Base-by-base conservation (phyloP, 2,888 invertebrate genomes). In the Polymixis lichenea region DNA sequence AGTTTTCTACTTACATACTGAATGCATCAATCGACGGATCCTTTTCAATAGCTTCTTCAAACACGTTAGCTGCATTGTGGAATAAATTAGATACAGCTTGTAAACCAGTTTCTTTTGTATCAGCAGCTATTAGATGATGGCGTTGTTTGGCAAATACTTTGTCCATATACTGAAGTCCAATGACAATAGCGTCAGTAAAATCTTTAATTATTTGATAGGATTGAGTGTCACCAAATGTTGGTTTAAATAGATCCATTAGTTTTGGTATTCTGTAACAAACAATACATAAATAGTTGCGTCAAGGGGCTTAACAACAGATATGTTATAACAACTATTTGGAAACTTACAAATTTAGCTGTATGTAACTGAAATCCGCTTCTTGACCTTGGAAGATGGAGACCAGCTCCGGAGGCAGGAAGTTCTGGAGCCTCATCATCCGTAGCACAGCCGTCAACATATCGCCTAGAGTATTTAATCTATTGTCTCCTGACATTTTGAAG, bases 401-500 rank as follows among this genome's bases (percentile, higher is more conserved):
- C n/a, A 97, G 76, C 79, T 97, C 97, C 0, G 91, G 88, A 0
- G 97, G 97, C 25, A 97, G 83, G 86, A 96, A 97, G 86, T 95
- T 95, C 53, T 95, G 90, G 0, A 96, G 76, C 0, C 91, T 92
- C 13, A 93, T 91, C 90, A 97, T 93, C 9, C 96, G 93, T 7
- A 97, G 83, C 0, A 96, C 93, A 0, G 96, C 95, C 1, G 94
- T 93, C 38, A 95, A 80, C 87, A 97, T 94, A 61, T 93, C 93
- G 0, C 94, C 96, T 2, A 97, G 80, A 15, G 94, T 93, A 0
- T 89, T 87, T 56, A 97, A 82, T 25, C 97, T 92, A 55, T 92
- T 90, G 81, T 97, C 97, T 0, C 96, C 96, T 0, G 95, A 94
- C 73, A 97, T 90, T 83, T 96, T 97, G 55, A 92, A 94, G 89